Base-by-base conservation (phyloP, 2,888 invertebrate species). In the Spisula solida region DNA sequence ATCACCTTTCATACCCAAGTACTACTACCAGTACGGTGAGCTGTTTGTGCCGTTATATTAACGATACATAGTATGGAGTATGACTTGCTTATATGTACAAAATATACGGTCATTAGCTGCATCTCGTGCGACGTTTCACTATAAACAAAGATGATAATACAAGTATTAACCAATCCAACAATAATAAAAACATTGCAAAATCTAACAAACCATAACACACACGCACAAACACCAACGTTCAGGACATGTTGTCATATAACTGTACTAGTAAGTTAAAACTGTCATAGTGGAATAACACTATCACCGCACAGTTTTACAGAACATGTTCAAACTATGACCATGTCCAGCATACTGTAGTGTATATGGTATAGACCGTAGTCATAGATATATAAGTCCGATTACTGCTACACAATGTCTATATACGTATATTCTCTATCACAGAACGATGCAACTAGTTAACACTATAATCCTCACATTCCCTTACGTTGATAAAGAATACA, bases 351-450 rank as follows among this genome's bases (percentile, higher is more conserved):
- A 66, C 41, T n/a, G n/a, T n/a, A n/a, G n/a, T 41, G 41, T 41
- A 41, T 41, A 41, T 41, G n/a, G 41, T 25, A 66, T 66, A 25
- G 60, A 66, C 25, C 5, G 60, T 66, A 66, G 60, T 25, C 60
- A 66, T 66, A 66, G 10, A 66, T 25, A 25, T 14, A 66, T n/a
- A n/a, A n/a, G n/a, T 66, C 25, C 12, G 60, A n/a, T 25, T 66
- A 66, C 25, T 66, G 8, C 25, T n/a, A 66, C n/a, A 25, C n/a
- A 66, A 66, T 66, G 60, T 66, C 60, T 66, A 66, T 25, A 25
- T 25, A 66, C n/a, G 60, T 51, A 51, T 51, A 66, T 25, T 25
- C 60, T 66, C 60, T 66, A 66, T 66, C 60, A 66, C 60, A 66
- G 60, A 66, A 66, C 25, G 60, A 25, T 8, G 41, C n/a, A 66